phyloP scores from a whole-genome alignment of 53 echinoderm and acorn worm genomes.

The Arbacia lixula region DNA sequence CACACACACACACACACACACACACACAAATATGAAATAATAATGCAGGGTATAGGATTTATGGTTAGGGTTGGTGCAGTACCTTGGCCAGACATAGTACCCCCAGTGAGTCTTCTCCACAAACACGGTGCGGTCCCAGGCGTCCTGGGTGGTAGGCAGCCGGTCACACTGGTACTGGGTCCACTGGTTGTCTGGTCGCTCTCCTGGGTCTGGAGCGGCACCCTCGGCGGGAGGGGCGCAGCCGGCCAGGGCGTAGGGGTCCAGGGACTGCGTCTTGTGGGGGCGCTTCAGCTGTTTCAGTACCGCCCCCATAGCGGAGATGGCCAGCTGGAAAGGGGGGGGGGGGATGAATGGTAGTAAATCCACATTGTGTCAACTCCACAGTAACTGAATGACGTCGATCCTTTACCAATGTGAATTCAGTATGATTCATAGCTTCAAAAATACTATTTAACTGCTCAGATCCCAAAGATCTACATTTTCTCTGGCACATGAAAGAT shows the following conservation, averaged over 20 bases:
- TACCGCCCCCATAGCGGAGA: conserved; percentile 77
- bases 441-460: no score
- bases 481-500: no score
- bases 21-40: no score
- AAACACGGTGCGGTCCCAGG: conserved; percentile 81
- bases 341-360: no score
- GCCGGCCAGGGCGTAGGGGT: conserved; percentile 73
- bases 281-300: conserved; percentile 81
- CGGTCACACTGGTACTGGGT: conserved; percentile 73
- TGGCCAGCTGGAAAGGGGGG: conserved; percentile 47
- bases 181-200: conserved; percentile 89
- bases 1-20: no score
- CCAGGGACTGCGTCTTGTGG: conserved; percentile 81
- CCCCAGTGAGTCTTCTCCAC: conserved; percentile 97
- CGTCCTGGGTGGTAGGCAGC: conserved; percentile 72
- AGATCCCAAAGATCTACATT: no score
- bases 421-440: no score
- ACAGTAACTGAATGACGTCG: no score
- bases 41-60: no score
- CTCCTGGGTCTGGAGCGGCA: conserved; percentile 59
- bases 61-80: no score
- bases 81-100: conserved; percentile 95
- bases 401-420: no score
- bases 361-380: no score
- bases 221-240: conserved; percentile 47